Percentiles rank a stretch among this genome's conserved stretches.
Evolutionary conservation across 2,113 vertebrate species (phyloP).

Genomic region (Cheilinus undulatus): DNA sequence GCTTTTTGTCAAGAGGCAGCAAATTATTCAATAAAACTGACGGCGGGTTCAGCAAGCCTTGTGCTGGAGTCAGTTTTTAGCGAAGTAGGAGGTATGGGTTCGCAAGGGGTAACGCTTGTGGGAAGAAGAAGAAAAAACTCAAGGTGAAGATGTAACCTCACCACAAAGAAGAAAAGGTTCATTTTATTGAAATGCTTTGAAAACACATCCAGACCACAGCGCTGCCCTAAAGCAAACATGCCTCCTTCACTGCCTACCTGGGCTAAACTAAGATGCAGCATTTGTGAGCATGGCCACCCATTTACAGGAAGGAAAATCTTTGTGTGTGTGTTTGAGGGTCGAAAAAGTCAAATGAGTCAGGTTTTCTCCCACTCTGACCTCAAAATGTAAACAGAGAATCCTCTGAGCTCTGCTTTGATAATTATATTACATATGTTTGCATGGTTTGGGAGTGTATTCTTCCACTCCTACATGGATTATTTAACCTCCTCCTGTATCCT

Average conservation of each 20-base stretch:
- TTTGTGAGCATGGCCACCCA: slow-evolving; percentile 61
- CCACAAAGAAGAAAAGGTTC: slow-evolving; percentile 57
- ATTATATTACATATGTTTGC: neutral
- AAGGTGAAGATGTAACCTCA: slow-evolving; percentile 59
- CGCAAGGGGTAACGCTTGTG: slow-evolving; percentile 36
- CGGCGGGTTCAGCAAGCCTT: slow-evolving; percentile 26
- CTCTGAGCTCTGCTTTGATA: slow-evolving; percentile 30
- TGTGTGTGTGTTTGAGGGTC: slow-evolving; percentile 52
- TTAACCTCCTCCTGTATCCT: slow-evolving; percentile 77
- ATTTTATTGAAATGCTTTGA: slow-evolving; percentile 61
- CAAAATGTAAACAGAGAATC: slow-evolving; percentile 45
- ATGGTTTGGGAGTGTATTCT: neutral
- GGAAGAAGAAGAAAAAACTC: slow-evolving; percentile 27
- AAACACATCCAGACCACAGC: slow-evolving; percentile 62
- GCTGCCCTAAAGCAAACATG: slow-evolving; percentile 54
- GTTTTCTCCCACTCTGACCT: slow-evolving; percentile 38
- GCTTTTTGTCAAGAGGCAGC: slow-evolving; percentile 41
- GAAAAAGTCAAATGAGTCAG: slow-evolving; percentile 50
- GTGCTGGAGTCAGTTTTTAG: slow-evolving; percentile 38
- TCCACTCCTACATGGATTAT: slow-evolving; percentile 30
- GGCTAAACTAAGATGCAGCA: slow-evolving; percentile 56
- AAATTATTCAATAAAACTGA: slow-evolving; percentile 51
- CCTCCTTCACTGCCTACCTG: slow-evolving; percentile 60
- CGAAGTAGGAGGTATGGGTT: slow-evolving; percentile 53
- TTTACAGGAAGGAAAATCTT: slow-evolving; percentile 51